phyloP scores from a whole-genome alignment of 2,113 vertebrate genomes.

The Rattus rattus region DNA sequence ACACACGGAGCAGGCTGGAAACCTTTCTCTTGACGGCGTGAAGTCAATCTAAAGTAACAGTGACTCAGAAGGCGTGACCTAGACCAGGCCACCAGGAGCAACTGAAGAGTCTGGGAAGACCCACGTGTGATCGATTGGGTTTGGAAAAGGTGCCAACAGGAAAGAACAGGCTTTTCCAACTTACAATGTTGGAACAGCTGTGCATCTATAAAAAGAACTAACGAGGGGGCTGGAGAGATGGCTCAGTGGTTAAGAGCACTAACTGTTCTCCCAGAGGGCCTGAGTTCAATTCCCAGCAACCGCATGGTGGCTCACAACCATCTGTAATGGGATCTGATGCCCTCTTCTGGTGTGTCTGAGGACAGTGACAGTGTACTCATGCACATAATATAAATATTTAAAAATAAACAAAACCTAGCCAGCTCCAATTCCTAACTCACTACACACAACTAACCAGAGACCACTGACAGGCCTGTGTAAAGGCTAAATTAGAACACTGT shows the following conservation, averaged over 20 bases:
- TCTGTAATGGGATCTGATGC: no score
- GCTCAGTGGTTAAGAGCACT: no score
- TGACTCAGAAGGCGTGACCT: neutral
- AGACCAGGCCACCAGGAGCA: neutral
- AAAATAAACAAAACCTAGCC: no score
- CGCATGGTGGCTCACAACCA: no score
- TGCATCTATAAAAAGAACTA: neutral
- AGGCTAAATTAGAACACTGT: neutral
- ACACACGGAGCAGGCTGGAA: neutral
- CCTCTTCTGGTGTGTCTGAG: no score
- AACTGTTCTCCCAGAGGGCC: no score
- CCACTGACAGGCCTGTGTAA: neutral
- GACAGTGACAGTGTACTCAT: no score
- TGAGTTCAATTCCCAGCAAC: no score
- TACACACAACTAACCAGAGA: neutral
- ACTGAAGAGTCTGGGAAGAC: neutral
- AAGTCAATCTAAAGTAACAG: neutral
- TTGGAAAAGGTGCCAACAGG: neutral
- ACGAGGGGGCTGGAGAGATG: neutral
- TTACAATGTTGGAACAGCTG: neutral
- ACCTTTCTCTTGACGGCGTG: fast-evolving
- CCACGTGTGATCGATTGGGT: neutral
- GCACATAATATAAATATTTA: no score
- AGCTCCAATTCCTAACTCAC: neutral
- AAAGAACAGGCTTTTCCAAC: neutral